phyloP scores from a whole-genome alignment of 2,888 invertebrate species.

The Dyspetes luteomarginatus region DNA sequence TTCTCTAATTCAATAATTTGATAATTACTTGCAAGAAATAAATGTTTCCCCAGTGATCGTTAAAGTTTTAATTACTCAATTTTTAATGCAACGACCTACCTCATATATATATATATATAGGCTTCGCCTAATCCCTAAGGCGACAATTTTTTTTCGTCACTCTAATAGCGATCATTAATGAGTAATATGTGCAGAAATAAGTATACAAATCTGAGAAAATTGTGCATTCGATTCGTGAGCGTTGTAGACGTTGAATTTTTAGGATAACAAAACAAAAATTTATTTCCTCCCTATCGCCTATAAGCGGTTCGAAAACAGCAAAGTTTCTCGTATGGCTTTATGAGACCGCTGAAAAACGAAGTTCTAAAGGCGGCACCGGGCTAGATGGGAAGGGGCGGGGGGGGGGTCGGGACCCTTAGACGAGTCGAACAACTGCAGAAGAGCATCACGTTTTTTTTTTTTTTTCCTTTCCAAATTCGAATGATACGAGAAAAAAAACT shows the following conservation, averaged over 20 bases:
- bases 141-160: too few relatives aligned
- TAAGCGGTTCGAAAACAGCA: conserved; percentile 8
- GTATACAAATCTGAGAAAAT: not conserved
- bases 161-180: not conserved
- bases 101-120: too few relatives aligned
- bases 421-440: too few relatives aligned
- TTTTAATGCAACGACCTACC: too few relatives aligned
- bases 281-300: conserved; percentile 5
- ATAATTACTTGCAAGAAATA: too few relatives aligned
- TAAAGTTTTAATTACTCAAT: not conserved
- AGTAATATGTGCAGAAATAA: not conserved
- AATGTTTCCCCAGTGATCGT: not conserved
- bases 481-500: too few relatives aligned
- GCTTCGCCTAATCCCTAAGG: not conserved
- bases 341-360: conserved; percentile 19
- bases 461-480: too few relatives aligned
- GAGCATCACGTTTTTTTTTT: too few relatives aligned
- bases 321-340: conserved; percentile 34
- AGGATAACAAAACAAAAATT: not conserved
- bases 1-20: too few relatives aligned
- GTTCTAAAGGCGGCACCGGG: not conserved
- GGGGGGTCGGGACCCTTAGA: conserved; percentile 1
- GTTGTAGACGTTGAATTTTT: not conserved
- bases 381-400: too few relatives aligned
- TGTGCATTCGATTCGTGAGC: not conserved